Conservation (phyloP, 1,140 invertebrate genomes). For the Apis dorsata region DNA sequence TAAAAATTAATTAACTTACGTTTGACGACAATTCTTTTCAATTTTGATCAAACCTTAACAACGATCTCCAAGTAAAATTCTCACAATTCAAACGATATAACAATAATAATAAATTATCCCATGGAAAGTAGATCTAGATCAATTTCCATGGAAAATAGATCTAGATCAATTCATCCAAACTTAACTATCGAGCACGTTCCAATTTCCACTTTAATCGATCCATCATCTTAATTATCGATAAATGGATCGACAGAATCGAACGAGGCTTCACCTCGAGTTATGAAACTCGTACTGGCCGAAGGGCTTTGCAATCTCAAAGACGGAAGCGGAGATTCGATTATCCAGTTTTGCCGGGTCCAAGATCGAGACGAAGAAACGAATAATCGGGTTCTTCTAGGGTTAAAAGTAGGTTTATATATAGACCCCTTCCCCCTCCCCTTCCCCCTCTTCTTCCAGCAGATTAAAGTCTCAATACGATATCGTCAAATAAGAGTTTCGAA, state of each 20-base stretch:
- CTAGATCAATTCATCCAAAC: too few species aligned
- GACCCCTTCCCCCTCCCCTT: not conserved
- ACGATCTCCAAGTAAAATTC: too few species aligned
- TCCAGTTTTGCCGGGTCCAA: not conserved
- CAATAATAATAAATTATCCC: not conserved
- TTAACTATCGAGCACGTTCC: too few species aligned
- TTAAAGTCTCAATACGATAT: not conserved
- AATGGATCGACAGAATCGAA: not conserved
- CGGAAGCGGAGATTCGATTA: conserved; percentile 25
- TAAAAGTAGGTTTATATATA: conserved; percentile 38
- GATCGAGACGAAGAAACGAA: not conserved
- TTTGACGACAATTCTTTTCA: too few species aligned
- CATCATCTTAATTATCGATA: not conserved
- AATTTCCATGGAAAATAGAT: not conserved
- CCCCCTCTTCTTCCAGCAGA: not conserved
- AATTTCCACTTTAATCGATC: not conserved
- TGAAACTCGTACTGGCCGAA: not conserved
- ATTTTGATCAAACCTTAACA: too few species aligned
- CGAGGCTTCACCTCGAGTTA: not conserved
- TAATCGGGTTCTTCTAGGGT: conserved; percentile 2
- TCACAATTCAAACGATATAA: not conserved
- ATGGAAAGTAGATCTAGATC: too few species aligned
- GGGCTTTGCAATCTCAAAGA: conserved; percentile 2
- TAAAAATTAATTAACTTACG: too few species aligned
- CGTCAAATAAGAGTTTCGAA: not conserved